A percentile compares a stretch with the other conserved stretches of the same genome.
Evolutionary conservation across 2,113 vertebrate species (phyloP).

Genomic region (Rhinolophus sinicus): DNA sequence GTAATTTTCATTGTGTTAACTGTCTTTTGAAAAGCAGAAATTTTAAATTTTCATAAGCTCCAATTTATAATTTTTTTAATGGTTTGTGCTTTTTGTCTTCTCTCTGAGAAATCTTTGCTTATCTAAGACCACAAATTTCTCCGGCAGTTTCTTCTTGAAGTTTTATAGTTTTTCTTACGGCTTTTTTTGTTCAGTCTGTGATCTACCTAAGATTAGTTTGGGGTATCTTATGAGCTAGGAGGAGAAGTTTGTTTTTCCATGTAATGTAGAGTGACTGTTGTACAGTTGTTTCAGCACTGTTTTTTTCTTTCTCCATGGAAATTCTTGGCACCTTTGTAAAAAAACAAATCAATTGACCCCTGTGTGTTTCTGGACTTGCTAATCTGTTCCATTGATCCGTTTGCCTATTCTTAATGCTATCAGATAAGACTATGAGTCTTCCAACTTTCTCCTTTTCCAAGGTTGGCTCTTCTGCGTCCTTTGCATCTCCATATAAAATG

Average conservation of each 20-base stretch:
- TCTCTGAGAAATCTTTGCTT: constrained; percentile 23
- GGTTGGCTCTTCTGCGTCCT: constrained; percentile 1
- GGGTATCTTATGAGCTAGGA: background rate
- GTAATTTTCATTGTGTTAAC: constrained; percentile 28
- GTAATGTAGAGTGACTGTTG: background rate
- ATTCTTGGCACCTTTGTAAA: background rate
- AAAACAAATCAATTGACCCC: background rate
- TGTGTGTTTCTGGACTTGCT: background rate
- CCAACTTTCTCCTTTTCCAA: background rate
- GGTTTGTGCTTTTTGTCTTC: background rate
- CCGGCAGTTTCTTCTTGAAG: background rate
- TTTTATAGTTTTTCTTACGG: background rate
- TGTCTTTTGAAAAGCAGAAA: background rate
- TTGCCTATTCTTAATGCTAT: background rate
- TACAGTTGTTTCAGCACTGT: background rate
- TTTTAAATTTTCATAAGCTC: constrained; percentile 24
- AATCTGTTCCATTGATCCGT: background rate
- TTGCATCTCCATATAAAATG: constrained; percentile 5
- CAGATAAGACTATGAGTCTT: background rate
- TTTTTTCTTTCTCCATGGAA: background rate
- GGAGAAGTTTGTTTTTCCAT: background rate
- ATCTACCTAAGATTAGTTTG: background rate
- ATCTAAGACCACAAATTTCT: background rate
- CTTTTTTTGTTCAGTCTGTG: background rate
- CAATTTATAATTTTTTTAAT: background rate